A percentile compares a stretch with the other conserved stretches of the same genome.
Evolutionary conservation across 2,113 vertebrate genomes (phyloP).

Genomic region (Felis catus): F.catus_Fca126_mat1.0 CM031415.1:154872501-154873000

Average conservation of each 20-base stretch:
- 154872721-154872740: constrained; percentile 96
- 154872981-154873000: neutral
- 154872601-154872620: neutral
- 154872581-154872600: neutral
- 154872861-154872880: constrained; percentile 79
- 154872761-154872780: constrained; percentile 94
- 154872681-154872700: constrained; percentile 97
- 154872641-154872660: neutral
- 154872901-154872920: neutral
- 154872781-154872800: constrained; percentile 95
- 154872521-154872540: neutral
- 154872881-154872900: constrained; percentile 4
- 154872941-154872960: neutral
- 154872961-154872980: neutral
- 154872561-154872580: neutral
- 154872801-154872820: constrained; percentile 94
- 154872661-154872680: constrained; percentile 89
- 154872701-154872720: constrained; percentile 97
- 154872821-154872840: constrained; percentile 97
- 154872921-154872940: neutral
- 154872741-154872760: constrained; percentile 96
- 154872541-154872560: neutral
- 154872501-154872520: constrained; percentile 7
- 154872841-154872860: constrained; percentile 94
- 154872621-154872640: neutral